phyloP scores from a whole-genome alignment of 2,888 invertebrate genomes.

The Dolichopus griseipennis region DNA sequence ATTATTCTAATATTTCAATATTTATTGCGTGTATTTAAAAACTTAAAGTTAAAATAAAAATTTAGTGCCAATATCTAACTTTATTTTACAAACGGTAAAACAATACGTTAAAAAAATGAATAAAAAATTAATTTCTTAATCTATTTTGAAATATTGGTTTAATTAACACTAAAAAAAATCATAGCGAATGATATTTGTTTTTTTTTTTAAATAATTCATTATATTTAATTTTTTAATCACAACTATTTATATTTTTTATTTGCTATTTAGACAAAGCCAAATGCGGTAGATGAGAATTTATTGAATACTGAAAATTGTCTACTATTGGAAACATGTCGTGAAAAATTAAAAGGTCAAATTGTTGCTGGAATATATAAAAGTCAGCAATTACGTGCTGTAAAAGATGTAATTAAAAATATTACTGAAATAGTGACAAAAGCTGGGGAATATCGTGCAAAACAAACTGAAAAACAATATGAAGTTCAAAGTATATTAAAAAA shows the following conservation, averaged over 20 bases:
- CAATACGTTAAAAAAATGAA: too few species aligned
- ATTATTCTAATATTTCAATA: not conserved
- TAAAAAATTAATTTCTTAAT: too few species aligned
- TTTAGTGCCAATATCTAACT: too few species aligned
- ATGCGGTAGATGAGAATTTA: slow-evolving; percentile 60
- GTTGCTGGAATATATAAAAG: slow-evolving; percentile 55
- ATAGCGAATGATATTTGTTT: too few species aligned
- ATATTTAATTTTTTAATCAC: too few species aligned
- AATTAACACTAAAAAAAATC: too few species aligned
- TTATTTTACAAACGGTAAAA: too few species aligned
- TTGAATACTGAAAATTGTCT: slow-evolving; percentile 60
- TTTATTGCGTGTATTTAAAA: too few species aligned
- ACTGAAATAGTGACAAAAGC: slow-evolving; percentile 58
- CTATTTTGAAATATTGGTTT: too few species aligned
- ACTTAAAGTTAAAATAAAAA: too few species aligned
- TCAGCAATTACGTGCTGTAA: slow-evolving; percentile 56
- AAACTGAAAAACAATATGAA: slow-evolving; percentile 34
- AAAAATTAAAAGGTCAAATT: slow-evolving; percentile 48
- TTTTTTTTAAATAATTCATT: too few species aligned
- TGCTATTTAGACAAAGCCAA: slow-evolving; percentile 41
- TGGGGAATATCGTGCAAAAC: slow-evolving; percentile 14
- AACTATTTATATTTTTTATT: not conserved
- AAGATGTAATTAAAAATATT: slow-evolving; percentile 61
- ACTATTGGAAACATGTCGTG: slow-evolving; percentile 36
- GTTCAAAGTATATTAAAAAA: slow-evolving; percentile 18